Percentiles rank a stretch among this genome's conserved stretches.
Evolutionary conservation across 1,140 invertebrate species (phyloP).

Genomic region (Ceratina japonica): DNA sequence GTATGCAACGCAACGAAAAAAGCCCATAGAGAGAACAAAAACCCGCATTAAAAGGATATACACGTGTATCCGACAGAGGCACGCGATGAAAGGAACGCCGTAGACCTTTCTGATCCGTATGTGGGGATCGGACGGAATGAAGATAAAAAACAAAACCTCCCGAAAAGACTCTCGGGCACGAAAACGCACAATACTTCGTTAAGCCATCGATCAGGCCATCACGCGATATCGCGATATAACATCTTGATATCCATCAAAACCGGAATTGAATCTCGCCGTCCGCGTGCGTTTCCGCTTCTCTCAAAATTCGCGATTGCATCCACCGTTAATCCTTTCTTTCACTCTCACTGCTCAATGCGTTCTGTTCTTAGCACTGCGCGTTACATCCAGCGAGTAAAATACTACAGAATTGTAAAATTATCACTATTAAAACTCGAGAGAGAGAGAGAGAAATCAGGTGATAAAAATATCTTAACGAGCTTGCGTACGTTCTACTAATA

Average conservation of each 20-base stretch:
- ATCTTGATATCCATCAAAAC: slow-evolving; percentile 3
- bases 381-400: neutral
- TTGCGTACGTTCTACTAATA: no score
- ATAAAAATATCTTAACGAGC: no score
- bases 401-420: no score
- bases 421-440: slow-evolving; percentile 12
- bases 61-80: neutral
- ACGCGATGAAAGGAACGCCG: no score
- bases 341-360: no score
- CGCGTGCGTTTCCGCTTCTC: neutral
- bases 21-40: neutral
- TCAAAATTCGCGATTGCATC: no score
- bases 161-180: neutral
- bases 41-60: neutral
- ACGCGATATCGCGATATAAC: slow-evolving; percentile 13
- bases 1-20: neutral
- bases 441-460: no score
- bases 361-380: neutral
- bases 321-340: no score
- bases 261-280: slow-evolving; percentile 43
- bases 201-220: neutral
- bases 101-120: no score
- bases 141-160: neutral
- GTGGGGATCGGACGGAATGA: neutral
- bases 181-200: slow-evolving; percentile 35